Evolutionary conservation across 2,888 invertebrate genomes (phyloP).

Genomic region (Cheilosia vulpina): DNA sequence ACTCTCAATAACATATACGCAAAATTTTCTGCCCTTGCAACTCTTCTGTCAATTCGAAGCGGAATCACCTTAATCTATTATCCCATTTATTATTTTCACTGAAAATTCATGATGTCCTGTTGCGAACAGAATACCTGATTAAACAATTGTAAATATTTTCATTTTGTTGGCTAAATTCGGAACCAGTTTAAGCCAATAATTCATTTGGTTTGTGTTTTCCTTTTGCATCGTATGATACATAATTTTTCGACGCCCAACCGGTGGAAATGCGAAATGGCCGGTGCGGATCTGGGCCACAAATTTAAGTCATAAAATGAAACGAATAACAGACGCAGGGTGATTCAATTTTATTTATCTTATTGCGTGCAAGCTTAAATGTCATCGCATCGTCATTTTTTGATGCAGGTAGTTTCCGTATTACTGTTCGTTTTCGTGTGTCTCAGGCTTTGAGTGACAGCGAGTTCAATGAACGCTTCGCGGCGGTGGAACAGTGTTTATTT

Average conservation of each 20-base stretch:
- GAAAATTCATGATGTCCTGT: constrained; percentile 1
- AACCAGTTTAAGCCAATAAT: constrained; percentile 24
- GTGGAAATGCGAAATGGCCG: neutral
- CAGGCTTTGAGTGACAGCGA: neutral
- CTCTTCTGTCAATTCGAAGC: neutral
- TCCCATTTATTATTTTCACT: neutral
- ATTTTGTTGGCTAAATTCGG: constrained; percentile 12
- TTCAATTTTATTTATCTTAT: constrained; percentile 35
- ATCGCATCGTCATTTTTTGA: constrained; percentile 20
- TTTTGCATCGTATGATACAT: neutral
- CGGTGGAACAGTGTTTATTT: constrained; percentile 1
- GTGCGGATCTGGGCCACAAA: constrained; percentile 7
- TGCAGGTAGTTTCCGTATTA: constrained; percentile 56
- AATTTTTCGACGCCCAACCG: neutral
- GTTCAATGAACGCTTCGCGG: constrained; percentile 36
- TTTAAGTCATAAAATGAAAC: constrained; percentile 6
- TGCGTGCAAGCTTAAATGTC: constrained; percentile 8
- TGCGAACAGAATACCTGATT: constrained; percentile 13
- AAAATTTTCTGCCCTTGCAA: constrained; percentile 5
- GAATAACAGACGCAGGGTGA: constrained; percentile 19
- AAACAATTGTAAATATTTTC: constrained; percentile 37
- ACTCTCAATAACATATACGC: neutral
- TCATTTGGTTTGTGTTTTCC: neutral
- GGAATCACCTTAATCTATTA: constrained; percentile 2
- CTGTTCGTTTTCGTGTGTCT: constrained; percentile 11